Evolutionary conservation across 53 echinoderm and acorn worm species (phyloP), one percentile per base, ranked within the genome.

Genomic region (Paracentrotus lividus): DNA sequence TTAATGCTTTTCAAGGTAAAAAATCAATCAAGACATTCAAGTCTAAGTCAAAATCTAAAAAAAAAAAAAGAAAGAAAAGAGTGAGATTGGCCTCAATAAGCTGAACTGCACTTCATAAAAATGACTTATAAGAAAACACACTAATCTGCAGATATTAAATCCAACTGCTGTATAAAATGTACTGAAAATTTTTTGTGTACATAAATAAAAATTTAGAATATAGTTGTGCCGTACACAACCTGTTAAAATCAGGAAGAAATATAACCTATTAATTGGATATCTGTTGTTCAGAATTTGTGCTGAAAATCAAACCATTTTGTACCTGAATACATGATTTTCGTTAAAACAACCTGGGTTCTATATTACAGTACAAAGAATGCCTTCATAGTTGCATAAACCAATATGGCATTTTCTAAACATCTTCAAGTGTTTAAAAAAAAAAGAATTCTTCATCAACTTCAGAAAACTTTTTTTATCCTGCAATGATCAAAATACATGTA

Each of bases 271-370:
- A 67, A 72, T 4, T 57, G 21, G 40, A 15, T 21, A 20, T 20
- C 72, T 72, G 20, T 72, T 72, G 10, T 81, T 0, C 16, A 45
- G 43, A 77, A 81, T 24, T 5, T 26, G 81, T 81, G 81, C 81
- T 26, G 45, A 45, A 26, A 47, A 9, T 81, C 81, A 81, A 45
- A 81, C 2, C 81, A 81, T 21, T 47, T 5, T 26, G 49, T 81
- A 81, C 9, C 81, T 47, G 81, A 8, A 81, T 81, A 81, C 45
- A 81, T 27, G 81, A 81, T 81, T 81, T 10, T 0, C 26, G 81
- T 81, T 38, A 81, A 81, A 47, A n/a, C 81, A 47, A 47, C 72
- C 9, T 64, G 64, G 64, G 10, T n/a, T n/a, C 64, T 64, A 64
- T 31, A n/a, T 29, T 64, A 64, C 23, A 64, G 10, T 31, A 64